A percentile compares a stretch with the other conserved stretches of the same genome.
phyloP scores from a whole-genome alignment of 2,113 vertebrate genomes.

The Entomyzon cyanotis region DNA sequence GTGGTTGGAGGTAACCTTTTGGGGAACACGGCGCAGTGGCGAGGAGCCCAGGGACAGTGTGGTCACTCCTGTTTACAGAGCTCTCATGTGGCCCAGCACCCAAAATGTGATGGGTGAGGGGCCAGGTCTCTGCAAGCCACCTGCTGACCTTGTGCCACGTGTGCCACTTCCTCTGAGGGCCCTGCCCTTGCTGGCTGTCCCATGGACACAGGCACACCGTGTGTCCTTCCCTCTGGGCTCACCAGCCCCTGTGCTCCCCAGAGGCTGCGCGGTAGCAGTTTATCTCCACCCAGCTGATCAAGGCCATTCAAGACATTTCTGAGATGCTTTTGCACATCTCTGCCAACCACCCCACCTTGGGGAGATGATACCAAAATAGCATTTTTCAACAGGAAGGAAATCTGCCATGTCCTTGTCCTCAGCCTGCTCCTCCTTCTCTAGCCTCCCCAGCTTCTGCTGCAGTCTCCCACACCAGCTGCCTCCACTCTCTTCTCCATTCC shows the following conservation, averaged over 20 bases:
- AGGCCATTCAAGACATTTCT: neutral
- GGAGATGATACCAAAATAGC: neutral
- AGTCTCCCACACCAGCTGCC: neutral
- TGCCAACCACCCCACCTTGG: neutral
- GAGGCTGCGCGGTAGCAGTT: accelerated
- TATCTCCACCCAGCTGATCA: accelerated
- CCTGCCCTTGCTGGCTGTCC: accelerated
- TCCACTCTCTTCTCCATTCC: neutral
- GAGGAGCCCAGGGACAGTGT: neutral
- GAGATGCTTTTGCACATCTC: neutral
- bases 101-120: accelerated
- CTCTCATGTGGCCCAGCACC: neutral
- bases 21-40: accelerated
- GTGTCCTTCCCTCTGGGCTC: neutral
- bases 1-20: constrained; percentile 64
- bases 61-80: neutral
- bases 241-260: accelerated
- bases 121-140: neutral
- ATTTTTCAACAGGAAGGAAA: neutral
- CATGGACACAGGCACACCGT: accelerated
- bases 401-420: neutral
- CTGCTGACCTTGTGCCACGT: neutral
- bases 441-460: neutral
- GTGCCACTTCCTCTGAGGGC: neutral
- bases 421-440: neutral